phyloP scores from a whole-genome alignment of 2,888 invertebrate genomes.

The Eurytoma californica region DNA sequence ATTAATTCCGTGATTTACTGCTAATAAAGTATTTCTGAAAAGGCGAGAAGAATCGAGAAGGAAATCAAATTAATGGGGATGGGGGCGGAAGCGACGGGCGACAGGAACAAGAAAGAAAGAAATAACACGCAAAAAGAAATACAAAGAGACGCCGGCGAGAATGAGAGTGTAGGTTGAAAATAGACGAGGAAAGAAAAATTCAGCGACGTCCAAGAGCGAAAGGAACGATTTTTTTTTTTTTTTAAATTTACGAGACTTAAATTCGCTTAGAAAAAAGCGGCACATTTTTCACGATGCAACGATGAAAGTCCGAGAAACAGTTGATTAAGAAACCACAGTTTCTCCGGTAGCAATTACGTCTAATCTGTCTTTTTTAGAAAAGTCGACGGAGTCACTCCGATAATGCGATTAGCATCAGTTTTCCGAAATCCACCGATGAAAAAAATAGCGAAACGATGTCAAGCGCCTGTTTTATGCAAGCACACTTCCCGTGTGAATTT shows the following conservation, averaged over 20 bases:
- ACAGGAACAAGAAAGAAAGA: neutral
- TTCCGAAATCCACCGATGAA: too few relatives aligned
- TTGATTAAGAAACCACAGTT: too few relatives aligned
- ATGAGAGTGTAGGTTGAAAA: neutral
- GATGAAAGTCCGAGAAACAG: too few relatives aligned
- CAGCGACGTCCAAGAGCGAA: neutral
- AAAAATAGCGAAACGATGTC: too few relatives aligned
- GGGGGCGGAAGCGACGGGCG: constrained; percentile 2
- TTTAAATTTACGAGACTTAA: neutral
- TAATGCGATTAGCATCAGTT: too few relatives aligned
- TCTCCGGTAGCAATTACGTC: too few relatives aligned
- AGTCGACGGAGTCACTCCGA: too few relatives aligned
- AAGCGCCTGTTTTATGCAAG: too few relatives aligned
- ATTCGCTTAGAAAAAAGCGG: neutral
- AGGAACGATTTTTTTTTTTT: constrained; percentile 2
- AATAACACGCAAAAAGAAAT: constrained; percentile 2
- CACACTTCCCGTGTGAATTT: too few relatives aligned
- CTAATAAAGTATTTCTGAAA: constrained; percentile 3
- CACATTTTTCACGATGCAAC: neutral
- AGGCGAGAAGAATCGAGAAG: neutral
- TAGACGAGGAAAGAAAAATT: neutral
- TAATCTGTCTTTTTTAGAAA: too few relatives aligned
- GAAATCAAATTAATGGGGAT: constrained; percentile 8
- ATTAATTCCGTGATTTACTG: neutral
- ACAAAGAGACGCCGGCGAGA: neutral